Evolutionary conservation across 2,113 vertebrate genomes (phyloP).

Genomic region (Lagenorhynchus albirostris): DNA sequence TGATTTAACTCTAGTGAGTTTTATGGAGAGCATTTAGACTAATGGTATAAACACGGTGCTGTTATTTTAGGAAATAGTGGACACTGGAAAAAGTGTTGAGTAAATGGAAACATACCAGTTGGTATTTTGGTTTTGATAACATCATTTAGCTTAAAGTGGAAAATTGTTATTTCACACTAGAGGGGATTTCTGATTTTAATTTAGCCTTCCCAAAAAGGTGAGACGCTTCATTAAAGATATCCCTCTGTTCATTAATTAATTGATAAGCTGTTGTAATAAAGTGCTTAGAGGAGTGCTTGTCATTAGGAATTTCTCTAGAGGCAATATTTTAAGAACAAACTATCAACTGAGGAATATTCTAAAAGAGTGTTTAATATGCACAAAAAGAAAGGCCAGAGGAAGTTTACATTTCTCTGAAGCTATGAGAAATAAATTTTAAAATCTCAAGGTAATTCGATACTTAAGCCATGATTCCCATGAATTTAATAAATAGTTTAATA

Average conservation of each 20-base stretch:
- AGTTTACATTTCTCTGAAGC: slow-evolving; percentile 62
- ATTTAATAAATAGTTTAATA: slow-evolving; percentile 56
- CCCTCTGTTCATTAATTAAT: slow-evolving; percentile 77
- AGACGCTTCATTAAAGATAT: slow-evolving; percentile 75
- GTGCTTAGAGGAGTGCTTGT: slow-evolving; percentile 69
- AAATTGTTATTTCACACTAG: slow-evolving; percentile 72
- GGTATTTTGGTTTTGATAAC: slow-evolving; percentile 51
- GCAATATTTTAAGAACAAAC: slow-evolving; percentile 63
- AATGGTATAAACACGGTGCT: not conserved
- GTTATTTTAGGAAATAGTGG: slow-evolving; percentile 3
- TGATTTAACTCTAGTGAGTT: not conserved
- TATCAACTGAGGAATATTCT: slow-evolving; percentile 63
- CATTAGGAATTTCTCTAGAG: slow-evolving; percentile 70
- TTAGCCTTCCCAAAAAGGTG: slow-evolving; percentile 73
- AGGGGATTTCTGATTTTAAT: slow-evolving; percentile 69
- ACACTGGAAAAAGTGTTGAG: not conserved
- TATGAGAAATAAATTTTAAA: slow-evolving; percentile 65
- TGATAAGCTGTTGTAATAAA: slow-evolving; percentile 75
- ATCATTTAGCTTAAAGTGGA: slow-evolving; percentile 59
- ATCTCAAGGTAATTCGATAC: slow-evolving; percentile 56
- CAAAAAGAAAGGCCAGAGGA: slow-evolving; percentile 38
- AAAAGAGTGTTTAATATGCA: slow-evolving; percentile 62
- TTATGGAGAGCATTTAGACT: not conserved
- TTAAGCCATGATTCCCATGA: slow-evolving; percentile 35
- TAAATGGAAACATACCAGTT: slow-evolving; percentile 10